Percentiles rank a stretch among this genome's conserved stretches.
Evolutionary conservation across 2,113 vertebrate species (phyloP).

Genomic region (Pavo muticus): DNA sequence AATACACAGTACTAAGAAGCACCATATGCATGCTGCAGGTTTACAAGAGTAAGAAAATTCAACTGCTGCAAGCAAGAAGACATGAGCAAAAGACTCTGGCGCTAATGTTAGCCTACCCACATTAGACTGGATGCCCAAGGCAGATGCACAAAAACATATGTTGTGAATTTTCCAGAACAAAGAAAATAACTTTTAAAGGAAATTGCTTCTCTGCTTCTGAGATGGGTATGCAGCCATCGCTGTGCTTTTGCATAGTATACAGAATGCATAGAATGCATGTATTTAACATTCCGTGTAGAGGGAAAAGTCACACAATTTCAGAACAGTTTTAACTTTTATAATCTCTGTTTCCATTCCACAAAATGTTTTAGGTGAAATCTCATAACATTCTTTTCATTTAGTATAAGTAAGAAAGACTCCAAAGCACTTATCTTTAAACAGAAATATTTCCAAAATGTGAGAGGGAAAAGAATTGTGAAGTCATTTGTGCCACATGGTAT

Average conservation of each 20-base stretch:
- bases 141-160: conserved; percentile 17
- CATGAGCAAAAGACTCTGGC: conserved; percentile 20
- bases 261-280: background rate
- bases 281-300: background rate
- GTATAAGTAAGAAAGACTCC: background rate
- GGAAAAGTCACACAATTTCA: background rate
- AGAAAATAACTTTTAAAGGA: conserved; percentile 18
- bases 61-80: conserved; percentile 19
- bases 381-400: background rate
- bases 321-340: background rate
- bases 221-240: background rate
- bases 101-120: conserved; percentile 10
- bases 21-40: background rate
- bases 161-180: background rate
- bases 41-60: conserved; percentile 19
- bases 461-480: background rate
- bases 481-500: background rate
- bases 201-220: background rate
- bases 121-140: conserved; percentile 20
- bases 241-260: background rate
- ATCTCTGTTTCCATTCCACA: background rate
- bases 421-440: background rate
- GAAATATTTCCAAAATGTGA: background rate
- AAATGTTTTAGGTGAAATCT: background rate
- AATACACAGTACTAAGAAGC: background rate